Evolutionary conservation across 1,140 invertebrate species (phyloP), one percentile per base, ranked within the genome.

Genomic region (Drosophila bocki): DNA sequence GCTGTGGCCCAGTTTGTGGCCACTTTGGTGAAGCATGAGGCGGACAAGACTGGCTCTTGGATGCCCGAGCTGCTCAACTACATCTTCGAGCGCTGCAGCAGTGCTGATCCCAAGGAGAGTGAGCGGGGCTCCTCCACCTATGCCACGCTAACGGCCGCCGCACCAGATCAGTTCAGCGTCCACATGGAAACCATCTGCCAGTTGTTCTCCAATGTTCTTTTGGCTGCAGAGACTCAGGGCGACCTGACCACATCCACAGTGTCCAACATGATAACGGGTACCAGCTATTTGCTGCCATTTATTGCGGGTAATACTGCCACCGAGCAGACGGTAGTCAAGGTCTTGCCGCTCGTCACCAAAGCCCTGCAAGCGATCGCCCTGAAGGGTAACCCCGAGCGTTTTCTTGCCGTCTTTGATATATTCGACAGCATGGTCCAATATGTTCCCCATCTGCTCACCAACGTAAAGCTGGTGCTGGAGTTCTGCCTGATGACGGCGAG

Each of bases 341-440:
- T 96, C 41, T 90, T 97, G 64, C 96, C 96, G 5, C 92, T 93
- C 39, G 93, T 96, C 15, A 93, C 97, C 22, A 93, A 94, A 53
- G 93, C 95, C 1, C 94, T 96, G 17, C 93, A 94, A 59, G 92
- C 94, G 12, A 93, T 96, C 62, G 87, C 94, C 13, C 39, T 80
- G 1, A 88, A 93, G 17, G 94, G 95, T 67, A 94, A 96, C 84
- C 94, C 94, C 6, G 94, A 94, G 51, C 94, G 92, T 94, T 96
- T 78, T 93, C 94, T 71, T 0, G 94, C 95, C 68, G 94, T 95
- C 4, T 94, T 97, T 72, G 96, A 97, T 83, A 93, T 97, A 13
- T 94, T 97, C 62, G 96, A 97, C 87, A 95, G 95, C 74, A 93
- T 97, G 51, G 94, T 95, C 39, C 96, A 97, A 78, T 95, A 94